phyloP scores from a whole-genome alignment of 2,113 vertebrate species.

The Steatornis caripensis region DNA sequence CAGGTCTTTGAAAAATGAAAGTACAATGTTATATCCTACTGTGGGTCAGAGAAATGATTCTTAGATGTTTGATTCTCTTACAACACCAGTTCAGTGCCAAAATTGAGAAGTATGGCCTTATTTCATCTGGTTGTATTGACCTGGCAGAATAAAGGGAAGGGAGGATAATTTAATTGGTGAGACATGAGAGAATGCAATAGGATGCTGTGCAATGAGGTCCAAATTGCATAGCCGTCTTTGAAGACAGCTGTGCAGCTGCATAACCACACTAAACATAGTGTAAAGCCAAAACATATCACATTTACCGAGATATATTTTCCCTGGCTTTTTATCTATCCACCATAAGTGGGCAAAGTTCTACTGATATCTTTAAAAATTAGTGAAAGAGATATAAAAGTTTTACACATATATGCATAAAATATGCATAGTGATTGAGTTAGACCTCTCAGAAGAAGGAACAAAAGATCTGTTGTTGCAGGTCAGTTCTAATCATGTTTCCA shows the following conservation, averaged over 20 bases:
- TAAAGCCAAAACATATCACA: conserved; percentile 20
- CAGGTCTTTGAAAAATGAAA: background rate
- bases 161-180: conserved; percentile 60
- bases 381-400: background rate
- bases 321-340: background rate
- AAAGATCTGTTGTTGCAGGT: background rate
- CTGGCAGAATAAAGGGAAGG: conserved; percentile 42
- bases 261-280: background rate
- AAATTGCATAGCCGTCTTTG: conserved; percentile 34
- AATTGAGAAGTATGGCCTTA: conserved; percentile 42
- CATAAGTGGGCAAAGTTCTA: background rate
- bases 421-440: background rate
- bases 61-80: background rate
- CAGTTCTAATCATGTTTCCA: background rate
- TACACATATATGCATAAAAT: background rate
- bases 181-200: conserved; percentile 34
- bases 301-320: background rate
- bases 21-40: background rate
- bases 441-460: background rate
- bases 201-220: conserved; percentile 22
- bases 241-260: conserved; percentile 17
- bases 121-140: conserved; percentile 31
- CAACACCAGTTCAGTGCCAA: background rate
- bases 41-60: background rate
- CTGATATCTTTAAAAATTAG: background rate